phyloP scores from a whole-genome alignment of 2,113 vertebrate genomes.

The Oryctolagus cuniculus region mOryCun1.1 NC_091432.1:233756501-233757000 shows the following conservation, averaged over 20 bases:
- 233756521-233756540: background rate
- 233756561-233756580: background rate
- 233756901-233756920: no score
- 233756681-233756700: background rate
- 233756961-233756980: background rate
- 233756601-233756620: fast-evolving
- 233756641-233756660: background rate
- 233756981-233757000: fast-evolving
- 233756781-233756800: background rate
- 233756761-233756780: background rate
- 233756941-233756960: background rate
- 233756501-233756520: background rate
- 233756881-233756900: background rate
- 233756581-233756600: background rate
- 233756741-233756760: background rate
- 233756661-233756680: background rate
- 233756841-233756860: background rate
- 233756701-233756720: background rate
- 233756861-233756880: background rate
- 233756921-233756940: background rate
- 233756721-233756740: background rate
- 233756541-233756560: background rate
- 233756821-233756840: no score
- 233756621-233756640: background rate
- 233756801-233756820: background rate